Evolutionary conservation across 2,888 invertebrate species (phyloP).

Genomic region (Lamellibrachia columna): DNA sequence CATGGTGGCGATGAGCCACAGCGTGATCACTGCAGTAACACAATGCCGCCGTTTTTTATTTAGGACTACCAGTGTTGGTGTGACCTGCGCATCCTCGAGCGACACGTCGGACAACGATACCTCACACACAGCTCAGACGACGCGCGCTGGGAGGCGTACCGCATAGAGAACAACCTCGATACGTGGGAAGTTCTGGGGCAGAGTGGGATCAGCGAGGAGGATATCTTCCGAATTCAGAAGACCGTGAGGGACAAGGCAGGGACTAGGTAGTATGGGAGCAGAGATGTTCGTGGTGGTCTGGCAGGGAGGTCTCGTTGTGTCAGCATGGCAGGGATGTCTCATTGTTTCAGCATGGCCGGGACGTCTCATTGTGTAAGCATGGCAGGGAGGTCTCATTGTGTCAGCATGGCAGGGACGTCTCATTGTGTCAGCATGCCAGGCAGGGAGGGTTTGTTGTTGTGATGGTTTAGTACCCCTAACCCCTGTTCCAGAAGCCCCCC

Average conservation of each 20-base stretch:
- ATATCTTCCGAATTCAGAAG: conserved; percentile 25
- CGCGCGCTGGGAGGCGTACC: conserved; percentile 81
- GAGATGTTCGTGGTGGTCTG: too few species aligned
- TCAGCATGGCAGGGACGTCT: too few species aligned
- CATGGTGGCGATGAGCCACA: background rate
- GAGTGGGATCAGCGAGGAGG: conserved; percentile 38
- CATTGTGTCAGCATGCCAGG: too few species aligned
- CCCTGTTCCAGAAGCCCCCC: too few species aligned
- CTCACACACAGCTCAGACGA: conserved; percentile 93
- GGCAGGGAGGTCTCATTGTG: too few species aligned
- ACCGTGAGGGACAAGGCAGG: background rate
- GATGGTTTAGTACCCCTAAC: too few species aligned
- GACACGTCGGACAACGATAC: conserved; percentile 77
- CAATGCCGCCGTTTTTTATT: background rate
- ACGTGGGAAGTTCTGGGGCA: conserved; percentile 54
- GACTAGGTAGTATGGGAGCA: background rate
- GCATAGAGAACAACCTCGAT: conserved; percentile 66
- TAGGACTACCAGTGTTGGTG: conserved; percentile 92
- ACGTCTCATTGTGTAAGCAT: too few species aligned
- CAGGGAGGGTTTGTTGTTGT: too few species aligned
- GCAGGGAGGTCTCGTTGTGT: background rate
- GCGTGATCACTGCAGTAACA: background rate
- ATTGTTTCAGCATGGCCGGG: too few species aligned
- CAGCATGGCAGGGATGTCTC: background rate
- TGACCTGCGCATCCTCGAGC: conserved; percentile 89